Evolutionary conservation across 1,140 invertebrate species (phyloP).

Genomic region (Cotesia vestalis): DNA sequence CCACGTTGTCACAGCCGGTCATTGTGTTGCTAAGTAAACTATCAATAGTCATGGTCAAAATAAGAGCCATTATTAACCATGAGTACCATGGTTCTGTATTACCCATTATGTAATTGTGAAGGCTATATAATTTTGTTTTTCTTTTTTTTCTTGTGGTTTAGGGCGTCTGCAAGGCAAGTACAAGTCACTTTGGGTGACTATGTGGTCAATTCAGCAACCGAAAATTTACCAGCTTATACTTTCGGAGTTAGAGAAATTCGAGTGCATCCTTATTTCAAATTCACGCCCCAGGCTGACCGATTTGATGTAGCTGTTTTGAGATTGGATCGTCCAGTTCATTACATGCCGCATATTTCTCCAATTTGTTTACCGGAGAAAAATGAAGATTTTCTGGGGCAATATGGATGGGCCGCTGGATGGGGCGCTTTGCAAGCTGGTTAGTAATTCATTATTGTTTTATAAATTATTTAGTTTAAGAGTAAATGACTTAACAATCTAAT

Average conservation of each 20-base stretch:
- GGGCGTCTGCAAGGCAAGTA: conserved; percentile 87
- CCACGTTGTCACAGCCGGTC: conserved; percentile 95
- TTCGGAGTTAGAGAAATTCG: conserved; percentile 88
- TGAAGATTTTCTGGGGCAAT: conserved; percentile 88
- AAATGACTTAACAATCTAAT: too few relatives aligned
- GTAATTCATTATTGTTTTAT: not conserved
- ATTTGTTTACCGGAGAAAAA: conserved; percentile 92
- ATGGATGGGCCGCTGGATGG: conserved; percentile 93
- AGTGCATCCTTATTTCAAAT: conserved; percentile 94
- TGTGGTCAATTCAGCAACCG: conserved; percentile 90
- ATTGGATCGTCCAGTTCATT: conserved; percentile 85
- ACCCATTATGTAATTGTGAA: conserved; percentile 18
- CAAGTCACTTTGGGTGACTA: conserved; percentile 93
- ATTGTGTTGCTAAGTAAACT: conserved; percentile 87
- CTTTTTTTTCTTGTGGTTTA: conserved; percentile 47
- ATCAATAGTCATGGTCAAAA: conserved; percentile 3
- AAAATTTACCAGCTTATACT: conserved; percentile 88
- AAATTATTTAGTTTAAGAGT: too few relatives aligned
- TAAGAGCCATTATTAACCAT: not conserved
- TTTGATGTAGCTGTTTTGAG: conserved; percentile 93
- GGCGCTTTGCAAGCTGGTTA: conserved; percentile 84
- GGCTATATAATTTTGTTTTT: conserved; percentile 15
- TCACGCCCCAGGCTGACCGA: conserved; percentile 88
- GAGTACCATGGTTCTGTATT: not conserved
- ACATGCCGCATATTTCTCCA: conserved; percentile 91